These are phyloP conservation scores for Manis javanica DNA, from an alignment of 2,797 vertebrate species.

Conservation along the genomic window DNA sequence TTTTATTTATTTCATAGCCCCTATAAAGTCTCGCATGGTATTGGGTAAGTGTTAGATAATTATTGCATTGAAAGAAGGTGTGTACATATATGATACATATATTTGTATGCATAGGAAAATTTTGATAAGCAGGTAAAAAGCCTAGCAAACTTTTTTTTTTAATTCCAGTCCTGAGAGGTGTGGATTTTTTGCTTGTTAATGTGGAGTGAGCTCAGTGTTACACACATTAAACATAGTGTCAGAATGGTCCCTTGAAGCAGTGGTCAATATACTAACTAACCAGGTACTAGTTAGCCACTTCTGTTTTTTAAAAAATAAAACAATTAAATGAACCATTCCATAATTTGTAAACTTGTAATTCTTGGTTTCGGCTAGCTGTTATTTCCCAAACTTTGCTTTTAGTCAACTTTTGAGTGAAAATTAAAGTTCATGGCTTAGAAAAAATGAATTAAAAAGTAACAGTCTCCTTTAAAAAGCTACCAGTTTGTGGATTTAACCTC, in stretches of 20 bases:
- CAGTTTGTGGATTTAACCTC: background rate
- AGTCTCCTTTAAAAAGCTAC: background rate
- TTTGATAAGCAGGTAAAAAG: background rate
- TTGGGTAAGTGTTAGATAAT: background rate
- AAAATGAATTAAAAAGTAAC: background rate
- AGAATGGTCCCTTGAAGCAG: background rate
- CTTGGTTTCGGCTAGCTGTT: slow-evolving; percentile 26
- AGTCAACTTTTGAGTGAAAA: slow-evolving; percentile 23
- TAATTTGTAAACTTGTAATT: background rate
- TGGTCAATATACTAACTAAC: background rate
- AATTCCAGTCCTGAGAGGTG: background rate
- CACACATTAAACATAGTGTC: background rate
- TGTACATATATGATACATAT: background rate
- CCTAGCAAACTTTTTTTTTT: background rate
- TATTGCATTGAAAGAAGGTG: background rate
- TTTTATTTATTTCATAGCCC: background rate
- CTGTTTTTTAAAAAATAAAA: background rate
- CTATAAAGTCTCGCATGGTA: background rate
- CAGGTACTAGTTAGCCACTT: background rate
- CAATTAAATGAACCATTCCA: background rate
- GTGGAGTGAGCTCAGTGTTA: background rate
- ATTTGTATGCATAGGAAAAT: background rate
- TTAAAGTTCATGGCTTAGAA: slow-evolving; percentile 27
- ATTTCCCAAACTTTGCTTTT: slow-evolving; percentile 31
- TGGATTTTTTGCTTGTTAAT: background rate